phyloP scores from a whole-genome alignment of 2,888 invertebrate species.

The Hirudinaria manillensis region DNA sequence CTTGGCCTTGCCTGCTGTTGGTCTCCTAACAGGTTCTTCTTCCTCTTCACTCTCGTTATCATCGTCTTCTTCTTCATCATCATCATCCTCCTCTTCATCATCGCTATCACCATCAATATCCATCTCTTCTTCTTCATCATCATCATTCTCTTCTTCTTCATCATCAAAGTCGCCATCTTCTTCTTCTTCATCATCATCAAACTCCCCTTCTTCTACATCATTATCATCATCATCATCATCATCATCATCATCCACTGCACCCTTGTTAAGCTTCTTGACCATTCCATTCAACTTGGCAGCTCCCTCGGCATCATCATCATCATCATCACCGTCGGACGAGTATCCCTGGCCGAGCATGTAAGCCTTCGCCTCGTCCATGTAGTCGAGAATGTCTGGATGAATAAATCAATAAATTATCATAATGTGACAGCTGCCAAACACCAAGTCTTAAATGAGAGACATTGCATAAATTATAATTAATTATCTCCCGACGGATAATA shows the following conservation, averaged over 20 bases:
- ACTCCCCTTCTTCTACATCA: background rate
- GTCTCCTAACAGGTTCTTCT: background rate
- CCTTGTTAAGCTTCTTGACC: background rate
- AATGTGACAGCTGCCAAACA: background rate
- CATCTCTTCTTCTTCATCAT: slow-evolving; percentile 5
- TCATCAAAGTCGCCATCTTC: slow-evolving; percentile 14
- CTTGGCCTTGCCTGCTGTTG: background rate
- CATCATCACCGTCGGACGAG: background rate
- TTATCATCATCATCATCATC: background rate
- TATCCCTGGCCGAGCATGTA: background rate
- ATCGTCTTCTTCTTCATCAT: slow-evolving; percentile 11
- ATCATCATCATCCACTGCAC: background rate
- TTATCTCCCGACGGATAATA: background rate
- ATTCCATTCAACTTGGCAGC: background rate
- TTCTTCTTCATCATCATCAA: slow-evolving; percentile 18
- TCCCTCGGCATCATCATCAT: slow-evolving; percentile 19
- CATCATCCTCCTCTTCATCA: background rate
- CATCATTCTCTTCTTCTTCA: background rate
- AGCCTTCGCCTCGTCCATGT: slow-evolving; percentile 15
- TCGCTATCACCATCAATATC: slow-evolving; percentile 6
- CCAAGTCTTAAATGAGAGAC: background rate
- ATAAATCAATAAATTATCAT: background rate
- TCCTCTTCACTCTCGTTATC: background rate
- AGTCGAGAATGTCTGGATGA: background rate
- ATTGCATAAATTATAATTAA: background rate